These are phyloP conservation scores for Habroteleia sp. DNA, from an alignment of 2,888 invertebrate species.

Conservation along the genomic window DNA sequence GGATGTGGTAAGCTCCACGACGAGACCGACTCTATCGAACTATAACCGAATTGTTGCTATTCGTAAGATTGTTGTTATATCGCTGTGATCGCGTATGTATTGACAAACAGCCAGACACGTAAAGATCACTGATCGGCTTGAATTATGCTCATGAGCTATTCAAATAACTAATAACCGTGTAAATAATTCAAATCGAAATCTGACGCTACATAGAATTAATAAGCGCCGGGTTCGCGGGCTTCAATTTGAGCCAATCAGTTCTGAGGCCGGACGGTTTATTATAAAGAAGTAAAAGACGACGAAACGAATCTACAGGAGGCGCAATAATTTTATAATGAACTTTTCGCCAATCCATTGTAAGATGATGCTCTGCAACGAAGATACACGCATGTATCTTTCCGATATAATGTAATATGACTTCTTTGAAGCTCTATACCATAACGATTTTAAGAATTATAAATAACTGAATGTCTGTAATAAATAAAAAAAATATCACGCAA, in stretches of 20 bases:
- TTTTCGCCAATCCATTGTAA: slow-evolving; percentile 72
- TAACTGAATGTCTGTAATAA: slow-evolving; percentile 80
- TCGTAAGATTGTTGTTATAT: slow-evolving; percentile 80
- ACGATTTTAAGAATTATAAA: slow-evolving; percentile 78
- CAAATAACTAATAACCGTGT: slow-evolving; percentile 24
- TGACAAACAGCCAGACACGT: slow-evolving; percentile 54
- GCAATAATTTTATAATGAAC: slow-evolving; percentile 73
- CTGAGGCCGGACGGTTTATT: slow-evolving; percentile 71
- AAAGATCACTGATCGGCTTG: slow-evolving; percentile 56
- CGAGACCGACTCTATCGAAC: slow-evolving; percentile 74
- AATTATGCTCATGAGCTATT: slow-evolving; percentile 7
- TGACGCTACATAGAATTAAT: background rate
- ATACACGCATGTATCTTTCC: slow-evolving; percentile 72
- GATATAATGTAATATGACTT: slow-evolving; percentile 75
- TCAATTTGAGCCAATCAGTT: slow-evolving; percentile 63
- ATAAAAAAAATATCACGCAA: slow-evolving; percentile 79
- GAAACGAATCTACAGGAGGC: slow-evolving; percentile 71
- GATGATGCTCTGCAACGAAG: slow-evolving; percentile 70
- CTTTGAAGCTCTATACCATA: slow-evolving; percentile 78
- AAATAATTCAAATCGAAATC: slow-evolving; percentile 38
- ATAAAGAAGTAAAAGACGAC: slow-evolving; percentile 64
- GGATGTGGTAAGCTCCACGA: slow-evolving; percentile 22
- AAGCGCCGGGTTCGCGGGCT: background rate
- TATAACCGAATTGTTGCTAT: slow-evolving; percentile 79
- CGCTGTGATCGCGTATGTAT: slow-evolving; percentile 77